Base-by-base conservation (phyloP, 2,797 vertebrate genomes). In the Smutsia temminckii region DNA sequence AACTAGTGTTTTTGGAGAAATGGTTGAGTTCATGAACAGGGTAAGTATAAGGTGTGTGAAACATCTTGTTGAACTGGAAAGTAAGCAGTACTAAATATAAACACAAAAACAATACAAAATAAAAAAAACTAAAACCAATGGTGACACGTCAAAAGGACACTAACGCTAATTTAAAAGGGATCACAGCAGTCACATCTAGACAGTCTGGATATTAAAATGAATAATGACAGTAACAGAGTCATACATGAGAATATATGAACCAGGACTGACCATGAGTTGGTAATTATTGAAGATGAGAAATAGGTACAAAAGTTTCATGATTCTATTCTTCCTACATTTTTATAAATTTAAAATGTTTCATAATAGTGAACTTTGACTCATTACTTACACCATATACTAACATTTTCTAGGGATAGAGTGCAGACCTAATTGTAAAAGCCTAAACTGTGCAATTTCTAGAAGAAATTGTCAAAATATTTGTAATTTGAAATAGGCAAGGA, bases 261-360 rank as follows among this genome's bases (percentile, higher is more conserved):
- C 29, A 80, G 72, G 34, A 51, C 9, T 79, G 27, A 32, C 3
- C 23, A 68, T 57, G 77, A 46, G 27, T 42, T 40, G 29, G 16
- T 63, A 87, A 66, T 49, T 84, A 29, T 37, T 80, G 23, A 91
- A 72, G 23, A 1, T 34, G 25, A 80, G 40, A 87, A 59, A 57
- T 12, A 78, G 3, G 9, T 84, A 88, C 11, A 63, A 87, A 40
- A 86, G 2, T 27, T 37, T 85, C 49, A 57, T 68, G 79, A 88
- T 94, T 94, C 68, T 94, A 72, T 59, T 66, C 25, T 77, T 72
- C 78, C 42, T 83, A 75, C 2, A 51, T 77, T 63, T 89, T 79
- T 87, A 40, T 32, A 66, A n/a, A 23, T 42, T 89, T 85, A 46
- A 92, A 66, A 57, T 6, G 80, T 92, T 85, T 94, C 12, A 32